Evolutionary conservation across 2,888 invertebrate genomes (phyloP).

Genomic region (Subacronicta megacephala): DNA sequence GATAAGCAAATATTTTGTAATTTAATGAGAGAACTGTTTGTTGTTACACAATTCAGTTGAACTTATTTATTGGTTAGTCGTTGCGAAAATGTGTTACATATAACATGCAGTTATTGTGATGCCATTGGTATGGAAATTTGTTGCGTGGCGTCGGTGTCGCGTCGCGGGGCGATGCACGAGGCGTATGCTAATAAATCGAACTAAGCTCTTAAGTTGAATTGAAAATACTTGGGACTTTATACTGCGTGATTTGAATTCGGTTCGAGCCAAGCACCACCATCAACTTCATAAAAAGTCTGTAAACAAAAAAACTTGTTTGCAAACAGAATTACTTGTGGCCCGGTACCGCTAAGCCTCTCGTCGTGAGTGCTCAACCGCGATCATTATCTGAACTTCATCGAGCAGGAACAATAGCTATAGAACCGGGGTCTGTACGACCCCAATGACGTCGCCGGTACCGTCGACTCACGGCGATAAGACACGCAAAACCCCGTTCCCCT

Average conservation of each 20-base stretch:
- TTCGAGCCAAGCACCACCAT: slow-evolving; percentile 21
- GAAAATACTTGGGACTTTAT: slow-evolving; percentile 20
- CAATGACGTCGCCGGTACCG: slow-evolving; percentile 70
- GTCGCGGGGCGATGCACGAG: slow-evolving; percentile 40
- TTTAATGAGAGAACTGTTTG: slow-evolving; percentile 65
- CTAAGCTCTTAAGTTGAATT: slow-evolving; percentile 16
- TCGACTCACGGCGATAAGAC: slow-evolving; percentile 74
- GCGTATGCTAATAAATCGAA: slow-evolving; percentile 16
- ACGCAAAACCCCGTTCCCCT: slow-evolving; percentile 62
- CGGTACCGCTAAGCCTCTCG: slow-evolving; percentile 60
- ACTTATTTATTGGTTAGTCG: slow-evolving; percentile 61
- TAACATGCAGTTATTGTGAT: slow-evolving; percentile 63
- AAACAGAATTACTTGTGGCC: slow-evolving; percentile 51
- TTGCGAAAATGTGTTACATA: slow-evolving; percentile 70
- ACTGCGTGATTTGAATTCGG: slow-evolving; percentile 24
- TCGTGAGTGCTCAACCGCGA: slow-evolving; percentile 59
- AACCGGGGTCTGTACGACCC: slow-evolving; percentile 70
- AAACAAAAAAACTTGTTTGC: slow-evolving; percentile 60
- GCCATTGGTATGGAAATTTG: slow-evolving; percentile 74
- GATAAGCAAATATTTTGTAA: slow-evolving; percentile 82
- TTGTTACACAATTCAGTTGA: slow-evolving; percentile 70
- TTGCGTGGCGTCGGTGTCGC: slow-evolving; percentile 53
- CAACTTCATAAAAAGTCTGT: slow-evolving; percentile 20
- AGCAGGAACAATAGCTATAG: slow-evolving; percentile 78
- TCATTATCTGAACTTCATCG: slow-evolving; percentile 75